Percentiles rank a stretch among this genome's conserved stretches.
These are phyloP conservation scores for Onthophagus sagittarius DNA, from an alignment of 2,888 invertebrate species.

Conservation along the genomic window DNA sequence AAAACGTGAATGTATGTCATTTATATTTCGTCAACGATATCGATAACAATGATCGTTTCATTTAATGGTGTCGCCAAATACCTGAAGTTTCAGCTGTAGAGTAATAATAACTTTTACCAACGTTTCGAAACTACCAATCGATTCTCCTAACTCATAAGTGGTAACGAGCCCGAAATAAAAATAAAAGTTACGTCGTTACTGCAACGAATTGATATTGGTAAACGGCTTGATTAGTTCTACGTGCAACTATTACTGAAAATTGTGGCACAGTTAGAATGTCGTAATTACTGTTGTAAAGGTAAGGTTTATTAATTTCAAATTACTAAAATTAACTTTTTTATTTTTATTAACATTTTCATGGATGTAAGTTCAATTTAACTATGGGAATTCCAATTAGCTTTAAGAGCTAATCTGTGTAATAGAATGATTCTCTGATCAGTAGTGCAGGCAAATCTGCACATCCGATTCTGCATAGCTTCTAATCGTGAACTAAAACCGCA, in stretches of 20 bases:
- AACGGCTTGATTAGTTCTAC: neutral
- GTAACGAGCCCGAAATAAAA: neutral
- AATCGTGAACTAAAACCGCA: neutral
- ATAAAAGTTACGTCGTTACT: neutral
- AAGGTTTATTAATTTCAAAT: neutral
- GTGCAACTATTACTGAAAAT: neutral
- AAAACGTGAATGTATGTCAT: slow-evolving; percentile 15
- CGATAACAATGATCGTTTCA: slow-evolving; percentile 25
- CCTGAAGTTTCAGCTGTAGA: slow-evolving; percentile 20
- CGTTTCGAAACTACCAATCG: slow-evolving; percentile 13
- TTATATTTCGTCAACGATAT: slow-evolving; percentile 26
- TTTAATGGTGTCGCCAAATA: slow-evolving; percentile 28
- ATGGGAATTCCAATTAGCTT: neutral
- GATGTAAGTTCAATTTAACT: neutral
- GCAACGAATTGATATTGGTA: neutral
- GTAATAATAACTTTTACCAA: slow-evolving; percentile 22
- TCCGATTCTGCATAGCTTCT: neutral
- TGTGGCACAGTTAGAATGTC: neutral
- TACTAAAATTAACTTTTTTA: no score
- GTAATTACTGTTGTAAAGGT: neutral
- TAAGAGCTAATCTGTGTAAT: neutral
- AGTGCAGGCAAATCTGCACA: neutral
- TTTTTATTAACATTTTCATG: no score
- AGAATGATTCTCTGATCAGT: neutral
- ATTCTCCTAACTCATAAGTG: neutral